These are phyloP conservation scores for Polydrusus tereticollis DNA, from an alignment of 2,888 invertebrate genomes.

Conservation along the genomic window DNA sequence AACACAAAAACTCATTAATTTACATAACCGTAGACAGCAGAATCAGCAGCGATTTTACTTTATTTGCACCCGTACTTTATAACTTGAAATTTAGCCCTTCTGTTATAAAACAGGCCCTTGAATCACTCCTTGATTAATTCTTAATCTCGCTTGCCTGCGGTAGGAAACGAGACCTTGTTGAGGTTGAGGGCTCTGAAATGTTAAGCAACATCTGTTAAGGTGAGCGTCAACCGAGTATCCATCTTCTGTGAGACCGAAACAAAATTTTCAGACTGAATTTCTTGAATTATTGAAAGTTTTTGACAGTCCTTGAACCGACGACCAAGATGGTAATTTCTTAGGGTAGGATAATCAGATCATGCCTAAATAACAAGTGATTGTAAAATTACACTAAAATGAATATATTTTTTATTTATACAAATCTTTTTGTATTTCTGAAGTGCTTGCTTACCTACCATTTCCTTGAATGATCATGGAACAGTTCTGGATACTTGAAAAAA, in stretches of 20 bases:
- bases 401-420: no score
- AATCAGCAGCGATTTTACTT: constrained; percentile 7
- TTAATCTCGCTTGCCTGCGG: constrained; percentile 4
- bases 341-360: no score
- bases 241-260: not conserved
- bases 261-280: not conserved
- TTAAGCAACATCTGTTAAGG: not conserved
- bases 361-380: no score
- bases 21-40: not conserved
- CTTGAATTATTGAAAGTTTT: not conserved
- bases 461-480: no score
- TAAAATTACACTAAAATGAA: no score
- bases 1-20: constrained; percentile 7
- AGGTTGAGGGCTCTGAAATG: not conserved
- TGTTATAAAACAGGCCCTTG: constrained; percentile 9
- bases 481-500: no score
- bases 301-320: no score
- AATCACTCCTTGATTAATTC: constrained; percentile 5
- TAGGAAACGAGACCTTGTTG: constrained; percentile 1
- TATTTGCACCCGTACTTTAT: not conserved
- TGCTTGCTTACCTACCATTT: no score
- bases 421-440: no score
- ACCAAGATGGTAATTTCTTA: no score
- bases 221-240: no score
- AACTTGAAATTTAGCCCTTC: constrained; percentile 11